Base-by-base conservation (phyloP, 2,797 vertebrate genomes). In the Anguilla marmorata region DNA sequence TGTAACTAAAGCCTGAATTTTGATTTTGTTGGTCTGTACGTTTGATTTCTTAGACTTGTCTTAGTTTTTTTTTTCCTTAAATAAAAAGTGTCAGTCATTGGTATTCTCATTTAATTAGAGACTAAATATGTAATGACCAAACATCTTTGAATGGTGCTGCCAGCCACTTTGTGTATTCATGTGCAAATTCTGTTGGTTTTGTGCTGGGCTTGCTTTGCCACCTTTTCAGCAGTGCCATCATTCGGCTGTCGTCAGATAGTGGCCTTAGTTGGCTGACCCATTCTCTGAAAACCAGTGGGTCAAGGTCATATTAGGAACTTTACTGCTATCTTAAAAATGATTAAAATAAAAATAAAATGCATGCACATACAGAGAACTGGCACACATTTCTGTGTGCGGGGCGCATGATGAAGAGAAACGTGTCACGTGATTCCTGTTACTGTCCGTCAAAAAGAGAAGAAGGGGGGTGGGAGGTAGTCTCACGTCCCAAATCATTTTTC, bases 341-440 rank as follows among this genome's bases (percentile, higher is more conserved):
- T 76, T 76, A 14, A 76, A 76, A 76, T 76, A 6, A 72, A 72
- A 33, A 33, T 69, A 37, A 79, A 19, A 16, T 56, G 27, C 69
- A 45, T 7, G 27, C 52, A 50, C 33, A 37, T 79, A 8, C n/a
- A 84, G 30, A 24, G 27, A 41, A 63, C 72, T 86, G 74, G 72
- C 54, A 76, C 72, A 83, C 41, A 27, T 66, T 83, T 66, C 5
- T 19, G 21, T 66, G 66, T 30, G 66, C 12, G 66, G n/a, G 9
- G 30, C 60, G 11, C 54, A 33, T 30, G 60, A n/a, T 45, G 30
- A 37, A 86, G 1, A 12, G 58, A 45, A 86, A 45, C 5, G 27
- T n/a, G 27, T 60, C 30, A 83, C 45, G 16, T 45, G 41, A 24
- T 83, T 87, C 76, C n/a, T 48, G 86, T 41, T 24, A 80, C 54